Base-by-base conservation (phyloP, 2,888 invertebrate genomes). In the Hyalella azteca region DNA sequence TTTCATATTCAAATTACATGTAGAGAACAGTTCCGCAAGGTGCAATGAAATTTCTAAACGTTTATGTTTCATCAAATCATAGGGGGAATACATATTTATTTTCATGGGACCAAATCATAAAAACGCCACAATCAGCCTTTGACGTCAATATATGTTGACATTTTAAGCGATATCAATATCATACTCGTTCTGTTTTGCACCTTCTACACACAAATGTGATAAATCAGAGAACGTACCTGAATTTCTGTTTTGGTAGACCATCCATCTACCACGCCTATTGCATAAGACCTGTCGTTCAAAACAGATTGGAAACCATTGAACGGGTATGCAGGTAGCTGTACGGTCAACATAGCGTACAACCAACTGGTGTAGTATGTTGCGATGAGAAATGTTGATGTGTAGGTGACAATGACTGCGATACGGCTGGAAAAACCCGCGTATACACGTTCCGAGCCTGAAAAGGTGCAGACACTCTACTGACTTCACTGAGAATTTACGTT, bases 291-390 rank as follows among this genome's bases (percentile, higher is more conserved):
- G 39, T 66, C 66, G 26, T 66, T 36, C 66, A 66, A 36, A n/a
- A 66, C 36, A 19, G 66, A 66, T 36, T 66, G 66, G 36, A 66
- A 66, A 4, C 66, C 66, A 66, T 66, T 9, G 36, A 66, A 66
- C 15, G 66, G 66, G n/a, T 36, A 66, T 2, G 66, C 22, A 3
- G 66, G 22, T 3, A 29, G 19, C 36, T 36, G 32, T 19, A 66
- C 66, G 36, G 66, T 66, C 36, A 66, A 36, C 36, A 36, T 66
- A 29, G 66, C 66, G 2, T 22, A 36, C 36, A 66, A 19, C 66
- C 66, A 66, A 19, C 66, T 66, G 66, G n/a, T 66, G 66, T 66
- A 66, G 66, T 66, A 36, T 19, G 66, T 36, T 0, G 29, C 66
- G 2, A 66, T 29, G 26, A 66, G 66, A 7, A 66, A 36, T 0